A percentile compares a stretch with the other conserved stretches of the same genome.
phyloP scores from a whole-genome alignment of 2,113 vertebrate species.

The Lasiurus cinereus region DNA sequence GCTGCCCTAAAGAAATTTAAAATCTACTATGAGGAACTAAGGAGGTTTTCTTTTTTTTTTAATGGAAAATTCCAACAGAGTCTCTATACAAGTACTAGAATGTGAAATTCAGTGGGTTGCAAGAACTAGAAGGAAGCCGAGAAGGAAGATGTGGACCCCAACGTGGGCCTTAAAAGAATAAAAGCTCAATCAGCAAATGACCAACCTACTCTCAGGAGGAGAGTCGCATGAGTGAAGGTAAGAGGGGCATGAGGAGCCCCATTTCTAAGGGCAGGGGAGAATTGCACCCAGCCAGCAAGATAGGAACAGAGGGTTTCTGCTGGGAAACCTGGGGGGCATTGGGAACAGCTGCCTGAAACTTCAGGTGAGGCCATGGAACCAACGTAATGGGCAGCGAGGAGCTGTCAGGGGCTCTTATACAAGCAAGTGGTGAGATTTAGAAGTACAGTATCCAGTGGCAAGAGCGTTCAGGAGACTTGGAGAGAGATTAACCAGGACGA shows the following conservation, averaged over 20 bases:
- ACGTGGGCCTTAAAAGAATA: not conserved
- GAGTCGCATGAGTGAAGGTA: not conserved
- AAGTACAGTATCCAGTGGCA: not conserved
- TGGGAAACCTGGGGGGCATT: not conserved
- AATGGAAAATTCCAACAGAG: not conserved
- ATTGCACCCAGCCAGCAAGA: not conserved
- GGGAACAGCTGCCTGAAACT: not conserved
- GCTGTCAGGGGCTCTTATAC: not conserved
- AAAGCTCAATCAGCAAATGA: not conserved
- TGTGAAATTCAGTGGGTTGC: not conserved
- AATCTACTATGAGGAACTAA: slow-evolving; percentile 18
- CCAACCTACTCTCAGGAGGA: not conserved
- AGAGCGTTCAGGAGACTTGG: not conserved
- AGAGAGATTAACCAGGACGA: not conserved
- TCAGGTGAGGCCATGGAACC: not conserved
- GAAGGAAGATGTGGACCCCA: not conserved
- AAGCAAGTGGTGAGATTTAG: not conserved
- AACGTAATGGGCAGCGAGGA: not conserved
- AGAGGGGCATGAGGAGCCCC: not conserved
- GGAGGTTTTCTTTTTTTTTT: not conserved
- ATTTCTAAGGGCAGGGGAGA: not conserved
- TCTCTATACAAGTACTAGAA: not conserved
- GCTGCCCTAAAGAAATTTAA: not conserved
- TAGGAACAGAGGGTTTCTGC: not conserved
- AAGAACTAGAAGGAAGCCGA: not conserved